phyloP scores from a whole-genome alignment of 2,797 vertebrate genomes.

The Macropodus opercularis region DNA sequence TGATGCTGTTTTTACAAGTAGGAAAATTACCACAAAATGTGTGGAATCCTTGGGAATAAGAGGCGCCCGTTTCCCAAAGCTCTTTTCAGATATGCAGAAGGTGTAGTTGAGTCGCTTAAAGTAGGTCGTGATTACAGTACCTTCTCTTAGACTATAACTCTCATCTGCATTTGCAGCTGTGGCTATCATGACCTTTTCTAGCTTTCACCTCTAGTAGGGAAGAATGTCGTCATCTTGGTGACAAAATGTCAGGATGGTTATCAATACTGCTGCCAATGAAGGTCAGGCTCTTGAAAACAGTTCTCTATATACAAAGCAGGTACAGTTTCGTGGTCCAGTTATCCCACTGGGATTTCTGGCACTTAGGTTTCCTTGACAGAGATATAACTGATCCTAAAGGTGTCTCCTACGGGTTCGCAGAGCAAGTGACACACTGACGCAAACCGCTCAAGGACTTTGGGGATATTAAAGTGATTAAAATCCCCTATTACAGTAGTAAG shows the following conservation, averaged over 20 bases:
- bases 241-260: not conserved
- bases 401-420: slow-evolving; percentile 17
- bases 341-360: slow-evolving; percentile 28
- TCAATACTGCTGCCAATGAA: slow-evolving; percentile 2
- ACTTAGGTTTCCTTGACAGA: slow-evolving; percentile 26
- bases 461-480: slow-evolving; percentile 64
- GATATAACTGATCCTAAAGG: slow-evolving; percentile 34
- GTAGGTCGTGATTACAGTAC: slow-evolving; percentile 49
- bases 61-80: slow-evolving; percentile 11
- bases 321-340: not conserved
- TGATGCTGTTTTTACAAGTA: slow-evolving; percentile 5
- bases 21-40: slow-evolving; percentile 31
- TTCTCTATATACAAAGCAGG: slow-evolving; percentile 19
- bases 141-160: slow-evolving; percentile 26
- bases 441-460: slow-evolving; percentile 58
- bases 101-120: slow-evolving; percentile 33
- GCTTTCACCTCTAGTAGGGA: slow-evolving; percentile 1
- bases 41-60: slow-evolving; percentile 3
- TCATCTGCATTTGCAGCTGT: slow-evolving; percentile 22
- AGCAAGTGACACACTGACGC: slow-evolving; percentile 17
- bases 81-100: slow-evolving; percentile 39
- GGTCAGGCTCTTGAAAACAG: slow-evolving; percentile 12
- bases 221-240: slow-evolving; percentile 8
- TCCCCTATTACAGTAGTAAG: slow-evolving; percentile 37
- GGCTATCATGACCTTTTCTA: slow-evolving; percentile 12